Evolutionary conservation across 1,140 invertebrate species (phyloP), one percentile per base, ranked within the genome.

Genomic region (Elymnias hypermnestra): DNA sequence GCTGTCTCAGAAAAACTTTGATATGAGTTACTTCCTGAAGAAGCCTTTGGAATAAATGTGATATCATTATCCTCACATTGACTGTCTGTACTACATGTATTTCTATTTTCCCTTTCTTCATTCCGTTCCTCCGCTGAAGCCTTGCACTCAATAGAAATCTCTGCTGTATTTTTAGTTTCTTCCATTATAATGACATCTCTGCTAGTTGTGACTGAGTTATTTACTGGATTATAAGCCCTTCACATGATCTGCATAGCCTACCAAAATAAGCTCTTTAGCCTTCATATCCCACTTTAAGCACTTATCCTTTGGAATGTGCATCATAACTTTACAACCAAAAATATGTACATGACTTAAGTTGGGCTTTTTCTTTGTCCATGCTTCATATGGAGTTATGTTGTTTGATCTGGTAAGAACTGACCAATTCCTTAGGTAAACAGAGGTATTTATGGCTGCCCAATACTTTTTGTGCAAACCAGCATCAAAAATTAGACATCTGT

Each of bases 361-460:
- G 14, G 42, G 49, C 6, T 45, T 45, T 15, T 8, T 40, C 6
- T 42, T 42, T 5, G 36, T 45, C 49, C 49, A 51, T 9, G 43
- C 1, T 15, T 52, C 42, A 36, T 35, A 40, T 7, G 49, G 36
- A 9, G 49, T 45, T 4, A 4, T 39, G 17, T 36, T 22, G 9
- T 37, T 21, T 0, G 46, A 22, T 8, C 13, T 26, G 9, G 17
- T 7, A 1, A 21, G 8, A 15, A 39, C 19, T 10, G 37, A 9
- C 14, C 50, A n/a, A 7, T 53, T 53, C n/a, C 39, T 35, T 21
- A 52, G 17, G 10, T 45, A 52, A 2, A 52, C 36, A 15, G 37
- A 41, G 2, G 49, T 52, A 8, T 45, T 52, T 3, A 31, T 14
- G n/a, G 50, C 50, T 12, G 28, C 41, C 41, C 41, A 43, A 28